phyloP scores from a whole-genome alignment of 2,888 invertebrate genomes.

The Pyrgus malvae region DNA sequence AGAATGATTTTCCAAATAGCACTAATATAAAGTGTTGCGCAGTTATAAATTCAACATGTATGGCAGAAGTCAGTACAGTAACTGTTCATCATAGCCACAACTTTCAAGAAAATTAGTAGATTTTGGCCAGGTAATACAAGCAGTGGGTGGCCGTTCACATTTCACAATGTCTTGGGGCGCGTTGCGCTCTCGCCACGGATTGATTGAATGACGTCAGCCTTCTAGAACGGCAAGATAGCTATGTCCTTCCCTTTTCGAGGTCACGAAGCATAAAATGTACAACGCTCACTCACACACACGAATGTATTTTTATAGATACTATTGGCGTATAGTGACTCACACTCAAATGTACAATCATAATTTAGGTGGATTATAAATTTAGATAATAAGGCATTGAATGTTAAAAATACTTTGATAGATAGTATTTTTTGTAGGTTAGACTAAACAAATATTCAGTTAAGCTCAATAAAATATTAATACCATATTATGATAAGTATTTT shows the following conservation, averaged over 20 bases:
- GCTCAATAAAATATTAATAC: too few species aligned
- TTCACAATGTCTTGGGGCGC: slow-evolving; percentile 74
- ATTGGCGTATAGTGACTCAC: slow-evolving; percentile 42
- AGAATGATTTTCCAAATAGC: slow-evolving; percentile 66
- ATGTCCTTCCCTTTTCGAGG: slow-evolving; percentile 69
- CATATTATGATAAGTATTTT: too few species aligned
- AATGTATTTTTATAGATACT: slow-evolving; percentile 29
- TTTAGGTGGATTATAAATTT: slow-evolving; percentile 43
- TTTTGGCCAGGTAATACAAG: slow-evolving; percentile 65
- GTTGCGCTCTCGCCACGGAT: slow-evolving; percentile 62
- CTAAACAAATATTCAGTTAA: too few species aligned
- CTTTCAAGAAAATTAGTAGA: slow-evolving; percentile 70
- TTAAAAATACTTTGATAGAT: too few species aligned
- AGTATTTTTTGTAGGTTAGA: not conserved
- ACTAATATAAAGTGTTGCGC: slow-evolving; percentile 64
- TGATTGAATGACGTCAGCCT: slow-evolving; percentile 74
- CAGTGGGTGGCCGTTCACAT: slow-evolving; percentile 80
- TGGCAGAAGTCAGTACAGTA: slow-evolving; percentile 72
- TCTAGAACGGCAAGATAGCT: slow-evolving; percentile 72
- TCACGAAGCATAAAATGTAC: slow-evolving; percentile 55
- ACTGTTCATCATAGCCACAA: slow-evolving; percentile 78
- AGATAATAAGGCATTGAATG: not conserved
- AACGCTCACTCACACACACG: slow-evolving; percentile 69
- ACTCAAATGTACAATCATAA: slow-evolving; percentile 39
- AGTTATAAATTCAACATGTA: slow-evolving; percentile 70